Percentiles rank a stretch among this genome's conserved stretches.
Evolutionary conservation across 1,140 invertebrate genomes (phyloP).

Genomic region (Trigoniulus corallinus): DNA sequence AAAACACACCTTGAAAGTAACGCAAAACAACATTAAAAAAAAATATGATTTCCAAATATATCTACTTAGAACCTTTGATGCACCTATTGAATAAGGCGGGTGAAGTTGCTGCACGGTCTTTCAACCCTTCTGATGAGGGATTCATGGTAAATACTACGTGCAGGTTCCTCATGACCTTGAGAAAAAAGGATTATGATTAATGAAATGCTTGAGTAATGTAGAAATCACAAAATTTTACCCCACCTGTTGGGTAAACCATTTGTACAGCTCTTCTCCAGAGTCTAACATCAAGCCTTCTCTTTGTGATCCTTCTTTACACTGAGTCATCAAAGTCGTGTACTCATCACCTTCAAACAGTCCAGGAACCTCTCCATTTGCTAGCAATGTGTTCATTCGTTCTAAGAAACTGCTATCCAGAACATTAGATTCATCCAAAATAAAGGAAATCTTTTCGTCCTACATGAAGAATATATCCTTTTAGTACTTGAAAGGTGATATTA

Average conservation of each 20-base stretch:
- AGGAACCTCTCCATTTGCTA: slow-evolving; percentile 97
- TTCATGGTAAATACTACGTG: slow-evolving; percentile 99
- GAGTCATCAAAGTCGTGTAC: slow-evolving; percentile 96
- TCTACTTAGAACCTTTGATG: no score
- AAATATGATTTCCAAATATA: no score
- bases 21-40: no score
- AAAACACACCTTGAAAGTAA: slow-evolving; percentile 57
- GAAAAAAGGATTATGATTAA: slow-evolving; percentile 4
- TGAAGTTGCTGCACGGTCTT: slow-evolving; percentile 94
- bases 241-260: slow-evolving; percentile 82
- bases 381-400: slow-evolving; percentile 95
- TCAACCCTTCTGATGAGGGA: slow-evolving; percentile 91
- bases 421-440: slow-evolving; percentile 98
- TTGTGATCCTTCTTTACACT: slow-evolving; percentile 97
- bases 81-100: slow-evolving; percentile 93
- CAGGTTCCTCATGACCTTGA: slow-evolving; percentile 92
- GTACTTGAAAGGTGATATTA: no score
- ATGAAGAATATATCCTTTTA: background rate
- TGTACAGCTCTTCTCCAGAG: slow-evolving; percentile 95
- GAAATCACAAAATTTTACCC: background rate
- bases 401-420: slow-evolving; percentile 96
- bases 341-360: slow-evolving; percentile 71
- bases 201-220: background rate
- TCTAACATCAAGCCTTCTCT: slow-evolving; percentile 96
- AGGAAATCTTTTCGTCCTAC: slow-evolving; percentile 90